These are phyloP conservation scores for Leptinotarsa lineolata DNA, from an alignment of 1,140 invertebrate genomes.

Conservation along the genomic window DNA sequence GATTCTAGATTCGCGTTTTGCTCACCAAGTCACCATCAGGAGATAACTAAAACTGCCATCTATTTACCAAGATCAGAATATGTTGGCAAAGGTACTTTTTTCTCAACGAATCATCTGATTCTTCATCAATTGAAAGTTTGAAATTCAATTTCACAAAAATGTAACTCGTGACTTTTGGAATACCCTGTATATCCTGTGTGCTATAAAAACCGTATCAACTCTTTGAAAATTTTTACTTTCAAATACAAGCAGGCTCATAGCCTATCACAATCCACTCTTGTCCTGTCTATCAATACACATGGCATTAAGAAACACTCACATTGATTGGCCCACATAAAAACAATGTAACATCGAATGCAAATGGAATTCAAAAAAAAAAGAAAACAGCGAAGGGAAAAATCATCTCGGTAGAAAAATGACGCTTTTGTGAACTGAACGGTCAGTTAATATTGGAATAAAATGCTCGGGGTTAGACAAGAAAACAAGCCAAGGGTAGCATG, in stretches of 20 bases:
- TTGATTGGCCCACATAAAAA: constrained; percentile 20
- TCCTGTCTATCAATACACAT: not conserved
- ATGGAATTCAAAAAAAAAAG: not conserved
- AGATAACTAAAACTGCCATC: no score
- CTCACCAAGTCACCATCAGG: no score
- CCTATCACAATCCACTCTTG: not conserved
- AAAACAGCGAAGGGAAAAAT: not conserved
- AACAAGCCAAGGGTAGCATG: constrained; percentile 32
- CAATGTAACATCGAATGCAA: constrained; percentile 14
- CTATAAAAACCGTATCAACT: no score
- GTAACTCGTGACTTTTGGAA: no score
- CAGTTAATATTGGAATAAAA: constrained; percentile 39
- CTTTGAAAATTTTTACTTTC: no score
- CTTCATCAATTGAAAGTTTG: no score
- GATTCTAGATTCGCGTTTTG: no score
- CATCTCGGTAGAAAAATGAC: constrained; percentile 20
- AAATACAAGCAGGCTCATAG: not conserved
- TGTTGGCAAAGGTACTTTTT: no score
- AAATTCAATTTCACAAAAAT: no score
- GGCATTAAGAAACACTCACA: constrained; percentile 13
- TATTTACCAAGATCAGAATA: no score
- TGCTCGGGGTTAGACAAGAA: constrained; percentile 29
- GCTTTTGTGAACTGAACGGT: constrained; percentile 25
- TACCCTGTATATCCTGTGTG: no score
- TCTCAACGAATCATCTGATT: no score